Conservation (phyloP, 2,113 vertebrate species). For the Dicaeum eximium region DNA sequence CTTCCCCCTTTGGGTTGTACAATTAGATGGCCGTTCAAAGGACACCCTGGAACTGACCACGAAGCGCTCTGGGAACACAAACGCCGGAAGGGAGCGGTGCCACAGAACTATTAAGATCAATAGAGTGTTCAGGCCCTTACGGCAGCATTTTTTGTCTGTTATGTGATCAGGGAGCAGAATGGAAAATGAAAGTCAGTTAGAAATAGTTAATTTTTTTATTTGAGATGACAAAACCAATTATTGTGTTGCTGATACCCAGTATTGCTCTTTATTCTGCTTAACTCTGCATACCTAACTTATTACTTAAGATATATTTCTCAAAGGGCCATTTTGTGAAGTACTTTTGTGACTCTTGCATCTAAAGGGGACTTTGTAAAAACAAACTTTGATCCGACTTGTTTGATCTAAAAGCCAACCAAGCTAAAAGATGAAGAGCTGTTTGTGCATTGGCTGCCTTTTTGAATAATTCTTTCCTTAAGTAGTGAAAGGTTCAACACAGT, state of each 20-base stretch:
- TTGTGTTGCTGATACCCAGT: not conserved
- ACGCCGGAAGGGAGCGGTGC: not conserved
- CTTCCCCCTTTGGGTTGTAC: not conserved
- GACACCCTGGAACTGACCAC: not conserved
- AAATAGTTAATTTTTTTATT: not conserved
- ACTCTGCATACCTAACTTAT: not conserved
- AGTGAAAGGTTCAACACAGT: not conserved
- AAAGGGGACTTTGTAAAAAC: not conserved
- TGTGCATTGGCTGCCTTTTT: not conserved
- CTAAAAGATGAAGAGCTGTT: slow-evolving; percentile 1
- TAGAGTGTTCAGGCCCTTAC: not conserved
- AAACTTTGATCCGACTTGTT: slow-evolving; percentile 1
- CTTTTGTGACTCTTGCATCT: not conserved
- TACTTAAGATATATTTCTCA: not conserved
- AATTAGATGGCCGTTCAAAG: not conserved
- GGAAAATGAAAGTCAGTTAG: not conserved
- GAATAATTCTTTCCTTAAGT: not conserved
- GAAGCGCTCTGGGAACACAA: not conserved
- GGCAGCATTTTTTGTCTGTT: not conserved
- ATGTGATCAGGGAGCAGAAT: not conserved
- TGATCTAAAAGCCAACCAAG: not conserved
- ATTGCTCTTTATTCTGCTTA: not conserved
- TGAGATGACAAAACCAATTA: not conserved
- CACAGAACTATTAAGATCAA: not conserved
- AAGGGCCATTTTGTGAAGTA: not conserved